Evolutionary conservation across 1,140 invertebrate species (phyloP), one percentile per base, ranked within the genome.

Genomic region (Thaumetopoea pityocampa): DNA sequence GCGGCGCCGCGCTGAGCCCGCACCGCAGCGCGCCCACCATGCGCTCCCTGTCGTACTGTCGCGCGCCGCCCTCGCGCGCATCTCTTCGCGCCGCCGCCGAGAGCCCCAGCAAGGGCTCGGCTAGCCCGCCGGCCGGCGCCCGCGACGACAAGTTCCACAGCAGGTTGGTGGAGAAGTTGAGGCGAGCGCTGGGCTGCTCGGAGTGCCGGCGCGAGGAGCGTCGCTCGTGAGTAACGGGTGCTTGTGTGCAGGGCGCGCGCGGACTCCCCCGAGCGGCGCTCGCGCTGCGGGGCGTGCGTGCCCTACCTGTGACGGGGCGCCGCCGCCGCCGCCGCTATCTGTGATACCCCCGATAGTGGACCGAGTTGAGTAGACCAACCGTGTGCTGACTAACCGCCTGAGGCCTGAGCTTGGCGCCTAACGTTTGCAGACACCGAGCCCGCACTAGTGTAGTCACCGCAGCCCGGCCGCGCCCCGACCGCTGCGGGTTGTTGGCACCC

Each of bases 101-200:
- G 69, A 88, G 84, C 73, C 85, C 85, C 56, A 74, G 85, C 43
- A 74, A 74, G 62, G 51, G 70, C 73, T 66, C 83, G 59, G 88
- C 86, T 54, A 90, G 89, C 34, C 89, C 90, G 18, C 86, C 88
- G 12, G 87, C 88, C 73, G 88, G 67, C 42, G 86, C 86, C 9
- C 89, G 84, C 53, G 92, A 92, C 48, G 94, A 93, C 54, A 95
- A 95, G 85, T 95, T 96, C 74, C 93, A 95, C 87, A 91, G 88
- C 70, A 89, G 92, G 45, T 87, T 96, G 58, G 91, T 96, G 46
- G 93, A 95, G 72, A 94, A 94, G 79, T 76, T 96, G 59, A 92
- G 92, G 74, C 89, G 90, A 37, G 92, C 92, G 35, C 86, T 94
- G 69, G 88, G 88, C 59, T 90, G 88, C 35, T 85, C 87, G 6